Conservation (phyloP, 2,888 invertebrate species). For the Bellardia pandia region DNA sequence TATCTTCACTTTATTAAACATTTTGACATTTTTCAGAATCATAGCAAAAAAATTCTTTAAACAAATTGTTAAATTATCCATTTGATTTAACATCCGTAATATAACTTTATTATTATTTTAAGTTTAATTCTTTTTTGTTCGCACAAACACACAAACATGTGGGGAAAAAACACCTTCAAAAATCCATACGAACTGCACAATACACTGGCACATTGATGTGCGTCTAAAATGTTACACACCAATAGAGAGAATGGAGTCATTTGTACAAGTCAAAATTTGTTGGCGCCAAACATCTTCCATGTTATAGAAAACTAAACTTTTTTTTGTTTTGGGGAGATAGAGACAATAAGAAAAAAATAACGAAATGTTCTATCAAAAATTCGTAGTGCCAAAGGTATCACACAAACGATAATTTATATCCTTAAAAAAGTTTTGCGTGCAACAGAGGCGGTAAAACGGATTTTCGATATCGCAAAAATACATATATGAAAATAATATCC, state of each 20-base stretch:
- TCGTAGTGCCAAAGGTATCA: conserved; percentile 76
- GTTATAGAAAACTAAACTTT: conserved; percentile 64
- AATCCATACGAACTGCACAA: background rate
- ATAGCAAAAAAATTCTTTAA: conserved; percentile 38
- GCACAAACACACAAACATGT: conserved; percentile 1
- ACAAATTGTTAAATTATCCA: conserved; percentile 64
- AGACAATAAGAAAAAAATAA: conserved; percentile 13
- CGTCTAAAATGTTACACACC: conserved; percentile 72
- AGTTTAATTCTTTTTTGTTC: conserved; percentile 1
- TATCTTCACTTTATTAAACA: conserved; percentile 29
- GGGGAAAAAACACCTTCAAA: conserved; percentile 51
- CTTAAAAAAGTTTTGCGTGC: conserved; percentile 79
- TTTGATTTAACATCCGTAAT: conserved; percentile 68
- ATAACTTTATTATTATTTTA: conserved; percentile 63
- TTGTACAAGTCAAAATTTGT: conserved; percentile 82
- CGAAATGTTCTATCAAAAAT: conserved; percentile 45
- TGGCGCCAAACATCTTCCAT: conserved; percentile 82
- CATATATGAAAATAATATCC: no score
- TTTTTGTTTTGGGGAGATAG: conserved; percentile 25
- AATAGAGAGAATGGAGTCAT: conserved; percentile 76
- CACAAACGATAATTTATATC: conserved; percentile 81
- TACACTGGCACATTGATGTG: conserved; percentile 46
- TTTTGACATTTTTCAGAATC: conserved; percentile 43
- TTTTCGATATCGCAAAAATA: background rate
- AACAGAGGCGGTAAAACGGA: conserved; percentile 44